These are phyloP conservation scores for Apeltes quadracus DNA, from an alignment of 2,113 vertebrate genomes.

Conservation along the genomic window DNA sequence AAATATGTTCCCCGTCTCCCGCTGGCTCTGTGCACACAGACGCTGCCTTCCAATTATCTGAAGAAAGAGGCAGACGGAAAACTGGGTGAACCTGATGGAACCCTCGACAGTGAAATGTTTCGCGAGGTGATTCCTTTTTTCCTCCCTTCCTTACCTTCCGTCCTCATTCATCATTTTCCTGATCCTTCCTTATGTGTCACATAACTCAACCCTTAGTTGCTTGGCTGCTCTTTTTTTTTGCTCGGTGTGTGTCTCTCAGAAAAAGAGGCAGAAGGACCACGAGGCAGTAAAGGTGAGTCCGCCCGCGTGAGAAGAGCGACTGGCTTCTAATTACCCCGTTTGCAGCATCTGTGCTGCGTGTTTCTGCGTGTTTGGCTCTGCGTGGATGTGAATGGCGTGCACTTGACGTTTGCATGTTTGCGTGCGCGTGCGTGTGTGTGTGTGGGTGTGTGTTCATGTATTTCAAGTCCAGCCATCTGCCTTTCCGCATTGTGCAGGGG, in stretches of 20 bases:
- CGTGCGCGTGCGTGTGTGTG: background rate
- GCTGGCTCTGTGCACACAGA: constrained; percentile 54
- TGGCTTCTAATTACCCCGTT: constrained; percentile 50
- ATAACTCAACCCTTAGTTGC: constrained; percentile 46
- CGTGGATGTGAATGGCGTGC: background rate
- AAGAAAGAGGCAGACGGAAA: constrained; percentile 63
- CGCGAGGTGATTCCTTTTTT: constrained; percentile 32
- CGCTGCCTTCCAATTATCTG: constrained; percentile 74
- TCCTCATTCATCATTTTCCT: constrained; percentile 44
- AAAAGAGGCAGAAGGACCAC: constrained; percentile 32
- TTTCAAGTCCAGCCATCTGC: constrained; percentile 41
- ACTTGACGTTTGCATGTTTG: constrained; percentile 1
- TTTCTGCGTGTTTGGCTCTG: background rate
- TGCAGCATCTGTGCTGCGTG: constrained; percentile 4
- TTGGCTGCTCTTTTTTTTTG: constrained; percentile 45
- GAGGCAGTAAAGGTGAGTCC: constrained; percentile 25
- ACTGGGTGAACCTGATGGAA: constrained; percentile 64
- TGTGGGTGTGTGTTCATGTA: background rate
- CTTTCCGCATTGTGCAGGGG: constrained; percentile 26
- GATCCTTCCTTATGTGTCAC: constrained; percentile 42
- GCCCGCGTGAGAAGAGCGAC: constrained; percentile 29
- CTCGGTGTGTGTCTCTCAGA: constrained; percentile 11
- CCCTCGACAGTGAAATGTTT: constrained; percentile 67
- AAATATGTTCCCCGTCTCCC: constrained; percentile 72
- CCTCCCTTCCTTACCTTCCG: constrained; percentile 20